Percentiles rank a stretch among this genome's conserved stretches.
phyloP scores from a whole-genome alignment of 1,140 invertebrate species.

The Planococcus citri region DNA sequence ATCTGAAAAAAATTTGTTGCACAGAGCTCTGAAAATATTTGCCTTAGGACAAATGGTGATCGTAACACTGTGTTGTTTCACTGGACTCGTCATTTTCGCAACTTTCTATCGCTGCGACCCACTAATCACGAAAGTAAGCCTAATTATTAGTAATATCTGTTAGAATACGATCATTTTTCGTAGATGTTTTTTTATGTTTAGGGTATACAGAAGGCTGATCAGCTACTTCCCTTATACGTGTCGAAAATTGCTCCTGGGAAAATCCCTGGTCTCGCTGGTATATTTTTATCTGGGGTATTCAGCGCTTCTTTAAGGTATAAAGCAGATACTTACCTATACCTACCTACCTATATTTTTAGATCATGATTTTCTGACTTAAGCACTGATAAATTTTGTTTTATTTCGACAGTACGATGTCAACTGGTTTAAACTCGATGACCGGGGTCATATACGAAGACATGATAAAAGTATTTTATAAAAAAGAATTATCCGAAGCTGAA shows the following conservation, averaged over 20 bases:
- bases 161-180: neutral
- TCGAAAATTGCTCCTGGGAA: conserved; percentile 47
- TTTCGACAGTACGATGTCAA: conserved; percentile 55
- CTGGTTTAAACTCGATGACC: conserved; percentile 63
- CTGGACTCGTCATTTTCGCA: conserved; percentile 65
- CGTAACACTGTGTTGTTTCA: conserved; percentile 46
- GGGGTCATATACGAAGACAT: conserved; percentile 70
- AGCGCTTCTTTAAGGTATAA: conserved; percentile 54
- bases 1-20: too few relatives aligned
- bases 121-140: conserved; percentile 41
- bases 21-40: conserved; percentile 35
- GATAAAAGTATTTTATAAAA: conserved; percentile 37
- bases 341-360: too few relatives aligned
- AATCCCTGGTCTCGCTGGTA: conserved; percentile 49
- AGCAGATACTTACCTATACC: too few relatives aligned
- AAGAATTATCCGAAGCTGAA: conserved; percentile 47
- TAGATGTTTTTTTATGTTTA: conserved; percentile 24
- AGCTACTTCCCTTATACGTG: conserved; percentile 54
- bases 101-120: conserved; percentile 66
- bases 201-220: conserved; percentile 47
- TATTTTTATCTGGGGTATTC: conserved; percentile 64
- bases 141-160: neutral
- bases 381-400: too few relatives aligned
- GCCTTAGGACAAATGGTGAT: conserved; percentile 34
- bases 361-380: neutral